A percentile compares a stretch with the other conserved stretches of the same genome.
Evolutionary conservation across 1,140 invertebrate genomes (phyloP).

Genomic region (Ruditapes philippinarum): DNA sequence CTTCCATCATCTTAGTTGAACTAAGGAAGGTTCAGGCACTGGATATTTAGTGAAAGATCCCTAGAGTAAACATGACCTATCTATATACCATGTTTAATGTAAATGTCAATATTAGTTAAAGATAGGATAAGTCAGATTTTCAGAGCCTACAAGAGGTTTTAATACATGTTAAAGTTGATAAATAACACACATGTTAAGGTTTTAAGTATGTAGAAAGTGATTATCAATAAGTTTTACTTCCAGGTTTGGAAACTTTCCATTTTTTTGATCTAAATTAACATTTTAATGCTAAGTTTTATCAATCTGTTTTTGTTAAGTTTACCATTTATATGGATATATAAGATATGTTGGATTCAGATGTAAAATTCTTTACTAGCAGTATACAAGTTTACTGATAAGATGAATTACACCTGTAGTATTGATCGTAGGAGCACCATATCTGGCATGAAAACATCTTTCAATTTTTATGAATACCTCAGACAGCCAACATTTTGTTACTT

Average conservation of each 20-base stretch:
- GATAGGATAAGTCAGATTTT: neutral
- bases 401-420: too few relatives aligned
- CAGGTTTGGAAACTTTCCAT: conserved; percentile 42
- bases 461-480: too few relatives aligned
- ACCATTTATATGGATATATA: conserved; percentile 2
- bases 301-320: neutral
- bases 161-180: neutral
- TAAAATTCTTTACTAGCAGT: neutral
- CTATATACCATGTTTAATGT: neutral
- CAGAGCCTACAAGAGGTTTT: neutral
- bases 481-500: too few relatives aligned
- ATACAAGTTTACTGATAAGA: neutral
- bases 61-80: too few relatives aligned
- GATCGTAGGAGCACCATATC: too few relatives aligned
- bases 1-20: too few relatives aligned
- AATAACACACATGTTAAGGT: neutral
- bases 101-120: neutral
- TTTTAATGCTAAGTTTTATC: conserved; percentile 37
- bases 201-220: conserved; percentile 5
- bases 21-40: too few relatives aligned
- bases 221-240: conserved; percentile 5
- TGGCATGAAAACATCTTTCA: too few relatives aligned
- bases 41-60: too few relatives aligned
- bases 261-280: conserved; percentile 18
- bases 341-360: neutral